Percentiles rank a stretch among this genome's conserved stretches.
Conservation (phyloP, 2,888 invertebrate species). For the Aelia acuminata region DNA sequence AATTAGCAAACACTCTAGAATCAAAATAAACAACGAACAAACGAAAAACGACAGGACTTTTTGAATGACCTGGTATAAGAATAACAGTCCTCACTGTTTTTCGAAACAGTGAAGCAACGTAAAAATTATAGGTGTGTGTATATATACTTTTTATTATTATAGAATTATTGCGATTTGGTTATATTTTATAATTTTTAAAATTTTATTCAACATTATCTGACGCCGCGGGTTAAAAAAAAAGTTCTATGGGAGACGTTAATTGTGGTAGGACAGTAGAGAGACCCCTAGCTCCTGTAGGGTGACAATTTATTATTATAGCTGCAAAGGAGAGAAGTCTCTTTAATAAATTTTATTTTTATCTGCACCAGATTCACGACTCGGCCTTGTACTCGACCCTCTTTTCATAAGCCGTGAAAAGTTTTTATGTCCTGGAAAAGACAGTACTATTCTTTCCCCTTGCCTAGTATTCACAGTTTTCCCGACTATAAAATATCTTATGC, state of each 20-base stretch:
- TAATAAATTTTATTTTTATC: conserved; percentile 48
- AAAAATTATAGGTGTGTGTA: too few relatives aligned
- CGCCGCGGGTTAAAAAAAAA: neutral
- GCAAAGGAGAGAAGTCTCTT: conserved; percentile 36
- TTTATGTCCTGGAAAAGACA: conserved; percentile 29
- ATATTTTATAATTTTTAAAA: neutral
- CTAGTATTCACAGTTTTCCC: conserved; percentile 39
- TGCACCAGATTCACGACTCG: neutral
- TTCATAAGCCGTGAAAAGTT: conserved; percentile 42
- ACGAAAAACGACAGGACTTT: too few relatives aligned
- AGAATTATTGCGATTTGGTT: neutral
- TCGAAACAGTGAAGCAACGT: too few relatives aligned
- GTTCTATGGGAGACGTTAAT: neutral
- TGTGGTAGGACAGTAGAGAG: neutral
- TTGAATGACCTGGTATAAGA: too few relatives aligned
- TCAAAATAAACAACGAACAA: too few relatives aligned
- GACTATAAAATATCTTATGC: conserved; percentile 7
- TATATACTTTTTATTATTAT: neutral
- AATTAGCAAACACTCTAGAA: too few relatives aligned
- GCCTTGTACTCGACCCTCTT: neutral
- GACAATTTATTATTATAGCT: conserved; percentile 24
- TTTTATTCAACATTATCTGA: neutral
- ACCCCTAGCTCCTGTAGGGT: neutral
- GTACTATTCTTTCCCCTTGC: neutral
- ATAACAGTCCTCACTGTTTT: too few relatives aligned